Percentiles rank a stretch among this genome's conserved stretches.
Evolutionary conservation across 2,888 invertebrate species (phyloP).

Genomic region (Drosophila bunnanda): DNA sequence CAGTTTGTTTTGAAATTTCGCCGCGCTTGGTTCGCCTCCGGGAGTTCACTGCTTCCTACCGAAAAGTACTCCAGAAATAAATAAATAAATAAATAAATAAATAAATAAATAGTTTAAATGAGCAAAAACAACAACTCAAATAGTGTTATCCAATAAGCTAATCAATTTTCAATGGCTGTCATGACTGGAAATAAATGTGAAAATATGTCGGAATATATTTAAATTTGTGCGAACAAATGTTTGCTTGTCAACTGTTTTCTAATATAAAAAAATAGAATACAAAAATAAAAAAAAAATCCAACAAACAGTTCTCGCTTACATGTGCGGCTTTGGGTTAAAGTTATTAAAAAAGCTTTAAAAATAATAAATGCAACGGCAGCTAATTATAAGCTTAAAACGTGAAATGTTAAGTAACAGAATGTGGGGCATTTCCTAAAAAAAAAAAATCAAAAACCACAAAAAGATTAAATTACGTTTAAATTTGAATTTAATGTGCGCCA

Average conservation of each 20-base stretch:
- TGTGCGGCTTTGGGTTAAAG: slow-evolving; percentile 2
- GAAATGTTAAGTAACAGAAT: slow-evolving; percentile 3
- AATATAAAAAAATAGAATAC: neutral
- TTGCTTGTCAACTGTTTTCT: slow-evolving; percentile 14
- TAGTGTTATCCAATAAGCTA: slow-evolving; percentile 33
- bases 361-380: neutral
- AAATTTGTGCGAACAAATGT: slow-evolving; percentile 34
- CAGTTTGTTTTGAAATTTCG: slow-evolving; percentile 81
- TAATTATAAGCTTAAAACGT: slow-evolving; percentile 7
- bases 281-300: neutral
- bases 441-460: neutral
- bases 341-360: slow-evolving; percentile 3
- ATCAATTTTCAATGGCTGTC: slow-evolving; percentile 38
- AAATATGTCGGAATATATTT: neutral
- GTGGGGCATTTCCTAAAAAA: neutral
- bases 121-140: neutral
- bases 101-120: slow-evolving; percentile 2
- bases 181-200: slow-evolving; percentile 13
- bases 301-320: slow-evolving; percentile 9
- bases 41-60: slow-evolving; percentile 2
- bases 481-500: neutral
- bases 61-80: slow-evolving; percentile 4
- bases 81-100: slow-evolving; percentile 8
- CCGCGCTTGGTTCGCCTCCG: slow-evolving; percentile 63
- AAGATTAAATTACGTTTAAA: neutral